Evolutionary conservation across 23 tunicate genomes (phyloP), one percentile per base, ranked within the genome.

Genomic region (Diplosoma virens): DNA sequence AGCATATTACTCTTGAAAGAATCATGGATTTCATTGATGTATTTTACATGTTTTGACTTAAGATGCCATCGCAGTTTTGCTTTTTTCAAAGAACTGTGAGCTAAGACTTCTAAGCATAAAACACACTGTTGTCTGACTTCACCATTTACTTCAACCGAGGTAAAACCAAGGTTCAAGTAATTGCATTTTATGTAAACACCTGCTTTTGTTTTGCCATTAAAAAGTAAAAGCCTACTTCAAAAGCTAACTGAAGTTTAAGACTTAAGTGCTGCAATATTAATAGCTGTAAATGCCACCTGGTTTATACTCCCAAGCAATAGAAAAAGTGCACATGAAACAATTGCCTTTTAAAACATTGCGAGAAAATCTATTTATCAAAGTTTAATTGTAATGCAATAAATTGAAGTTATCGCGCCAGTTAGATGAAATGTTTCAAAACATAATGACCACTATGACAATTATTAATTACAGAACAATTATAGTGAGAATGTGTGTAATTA

Each of bases 51-150:
- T 31, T 80, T 69, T 55, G 79, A 47, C 53, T 80, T 67, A 18
- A 80, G 85, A 33, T 80, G 80, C 79, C 85, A 80, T 30, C 29
- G 85, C 47, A 80, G 80, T 80, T 80, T 80, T 1, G 85, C 50
- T 80, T 72, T 55, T 37, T 81, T 72, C 35, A 59, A 80, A 81
- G 86, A 81, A 71, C 71, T 48, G 67, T 80, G 80, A 71, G 80
- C 85, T 47, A 80, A 80, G 27, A 80, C 80, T 80, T 69, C 32
- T 25, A 54, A 73, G 67, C 80, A 81, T 25, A 72, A 63, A 70
- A 73, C 86, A 26, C 86, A 54, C 68, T 73, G 71, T 59, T 71
- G 80, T 35, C 79, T 72, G 37, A 55, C 58, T 80, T 73, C 85
- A 27, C 67, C 85, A 80, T 73, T 50, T 71, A 80, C 61, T 35